phyloP scores from a whole-genome alignment of 2,113 vertebrate genomes.

The Pollimyrus isidori region DNA sequence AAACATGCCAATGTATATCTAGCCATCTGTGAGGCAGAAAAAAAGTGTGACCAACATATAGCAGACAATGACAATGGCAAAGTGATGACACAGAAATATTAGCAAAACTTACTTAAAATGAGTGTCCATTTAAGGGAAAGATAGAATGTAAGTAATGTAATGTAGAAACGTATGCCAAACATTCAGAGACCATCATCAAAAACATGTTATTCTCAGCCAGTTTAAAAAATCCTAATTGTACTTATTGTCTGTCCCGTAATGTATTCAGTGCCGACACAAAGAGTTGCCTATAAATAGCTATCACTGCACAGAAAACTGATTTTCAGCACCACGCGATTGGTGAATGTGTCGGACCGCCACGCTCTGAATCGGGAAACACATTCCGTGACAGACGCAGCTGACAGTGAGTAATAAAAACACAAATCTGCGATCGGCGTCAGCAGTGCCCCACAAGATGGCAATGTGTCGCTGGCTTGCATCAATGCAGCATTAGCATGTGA shows the following conservation, averaged over 20 bases:
- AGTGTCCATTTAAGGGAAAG: background rate
- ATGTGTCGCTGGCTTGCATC: slow-evolving; percentile 12
- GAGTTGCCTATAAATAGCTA: background rate
- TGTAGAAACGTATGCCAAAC: background rate
- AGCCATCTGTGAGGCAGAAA: background rate
- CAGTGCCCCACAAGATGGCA: slow-evolving; percentile 15
- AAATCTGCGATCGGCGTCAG: background rate
- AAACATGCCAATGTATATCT: background rate
- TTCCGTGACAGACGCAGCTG: background rate
- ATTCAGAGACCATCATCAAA: background rate
- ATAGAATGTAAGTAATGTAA: too few relatives aligned
- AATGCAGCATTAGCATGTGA: slow-evolving; percentile 27
- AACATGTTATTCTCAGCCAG: background rate
- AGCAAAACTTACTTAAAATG: background rate
- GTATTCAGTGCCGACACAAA: background rate
- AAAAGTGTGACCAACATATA: background rate
- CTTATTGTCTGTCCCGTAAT: background rate
- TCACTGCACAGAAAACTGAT: background rate
- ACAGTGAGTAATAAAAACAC: slow-evolving; percentile 18
- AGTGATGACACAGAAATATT: background rate
- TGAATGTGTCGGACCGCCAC: background rate
- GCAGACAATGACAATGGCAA: background rate
- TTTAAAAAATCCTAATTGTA: background rate
- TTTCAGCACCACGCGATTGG: background rate
- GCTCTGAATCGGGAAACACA: background rate